Conservation (phyloP, 2,888 invertebrate genomes). For the Xestia rhomboidea region DNA sequence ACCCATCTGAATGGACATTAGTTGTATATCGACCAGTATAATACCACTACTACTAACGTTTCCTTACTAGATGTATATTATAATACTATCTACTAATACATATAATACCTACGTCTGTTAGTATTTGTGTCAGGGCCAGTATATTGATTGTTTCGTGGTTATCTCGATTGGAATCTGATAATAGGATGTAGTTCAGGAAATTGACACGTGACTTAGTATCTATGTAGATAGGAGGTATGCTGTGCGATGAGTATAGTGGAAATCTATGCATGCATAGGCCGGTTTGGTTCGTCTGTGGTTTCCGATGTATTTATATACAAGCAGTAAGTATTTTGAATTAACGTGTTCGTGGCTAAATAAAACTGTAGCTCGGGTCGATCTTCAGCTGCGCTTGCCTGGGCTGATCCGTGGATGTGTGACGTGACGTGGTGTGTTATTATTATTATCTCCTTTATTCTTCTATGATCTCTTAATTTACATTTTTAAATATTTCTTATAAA, state of each 20-base stretch:
- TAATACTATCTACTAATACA: not conserved
- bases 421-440: too few relatives aligned
- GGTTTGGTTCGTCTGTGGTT: not conserved
- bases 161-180: conserved; percentile 4
- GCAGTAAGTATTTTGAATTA: not conserved
- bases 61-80: not conserved
- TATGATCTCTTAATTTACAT: too few relatives aligned
- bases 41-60: not conserved
- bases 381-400: too few relatives aligned
- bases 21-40: conserved; percentile 30
- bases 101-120: conserved; percentile 9
- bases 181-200: not conserved
- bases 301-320: not conserved
- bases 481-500: too few relatives aligned
- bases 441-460: too few relatives aligned
- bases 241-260: not conserved
- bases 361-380: too few relatives aligned
- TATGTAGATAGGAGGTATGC: not conserved
- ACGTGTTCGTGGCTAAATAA: too few relatives aligned
- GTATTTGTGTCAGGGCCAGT: conserved; percentile 47
- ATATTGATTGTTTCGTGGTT: conserved; percentile 25
- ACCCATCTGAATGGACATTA: conserved; percentile 38
- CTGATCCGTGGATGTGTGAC: too few relatives aligned
- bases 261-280: not conserved
- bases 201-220: not conserved